Evolutionary conservation across 2,888 invertebrate genomes (phyloP).

Genomic region (Pachycephus smyrnensis): DNA sequence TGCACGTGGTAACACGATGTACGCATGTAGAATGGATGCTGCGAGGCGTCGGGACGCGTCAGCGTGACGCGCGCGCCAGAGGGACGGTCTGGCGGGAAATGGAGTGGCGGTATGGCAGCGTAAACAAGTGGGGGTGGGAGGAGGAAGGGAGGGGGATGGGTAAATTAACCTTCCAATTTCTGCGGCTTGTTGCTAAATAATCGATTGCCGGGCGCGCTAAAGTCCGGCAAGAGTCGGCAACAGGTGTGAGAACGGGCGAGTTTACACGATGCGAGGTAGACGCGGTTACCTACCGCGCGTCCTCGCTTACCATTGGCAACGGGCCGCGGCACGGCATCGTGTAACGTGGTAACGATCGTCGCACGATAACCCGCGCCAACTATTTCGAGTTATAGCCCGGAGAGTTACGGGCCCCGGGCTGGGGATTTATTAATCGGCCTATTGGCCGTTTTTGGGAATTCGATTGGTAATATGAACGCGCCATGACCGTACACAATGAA

Average conservation of each 20-base stretch:
- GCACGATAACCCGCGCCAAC: slow-evolving; percentile 53
- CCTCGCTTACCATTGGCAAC: background rate
- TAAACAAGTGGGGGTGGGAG: background rate
- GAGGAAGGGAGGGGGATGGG: slow-evolving; percentile 33
- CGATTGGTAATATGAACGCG: background rate
- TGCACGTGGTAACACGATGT: background rate
- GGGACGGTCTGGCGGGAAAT: background rate
- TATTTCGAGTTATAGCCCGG: slow-evolving; percentile 51
- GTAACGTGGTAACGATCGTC: slow-evolving; percentile 46
- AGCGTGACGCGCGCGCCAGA: background rate
- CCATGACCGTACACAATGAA: background rate
- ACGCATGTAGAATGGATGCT: background rate
- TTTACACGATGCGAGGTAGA: slow-evolving; percentile 20
- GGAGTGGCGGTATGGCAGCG: background rate
- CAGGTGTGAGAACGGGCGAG: slow-evolving; percentile 46
- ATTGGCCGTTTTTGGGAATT: slow-evolving; percentile 7
- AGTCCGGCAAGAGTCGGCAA: slow-evolving; percentile 48
- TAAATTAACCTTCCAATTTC: slow-evolving; percentile 61
- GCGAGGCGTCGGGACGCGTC: background rate
- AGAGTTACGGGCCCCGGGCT: slow-evolving; percentile 40
- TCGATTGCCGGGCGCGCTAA: slow-evolving; percentile 53
- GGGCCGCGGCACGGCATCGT: slow-evolving; percentile 37
- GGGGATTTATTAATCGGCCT: slow-evolving; percentile 46
- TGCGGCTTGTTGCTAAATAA: slow-evolving; percentile 61
- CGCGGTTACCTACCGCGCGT: slow-evolving; percentile 46